Evolutionary conservation across 2,113 vertebrate species (phyloP), one percentile per base, ranked within the genome.

Genomic region (Ceyx margarethae): DNA sequence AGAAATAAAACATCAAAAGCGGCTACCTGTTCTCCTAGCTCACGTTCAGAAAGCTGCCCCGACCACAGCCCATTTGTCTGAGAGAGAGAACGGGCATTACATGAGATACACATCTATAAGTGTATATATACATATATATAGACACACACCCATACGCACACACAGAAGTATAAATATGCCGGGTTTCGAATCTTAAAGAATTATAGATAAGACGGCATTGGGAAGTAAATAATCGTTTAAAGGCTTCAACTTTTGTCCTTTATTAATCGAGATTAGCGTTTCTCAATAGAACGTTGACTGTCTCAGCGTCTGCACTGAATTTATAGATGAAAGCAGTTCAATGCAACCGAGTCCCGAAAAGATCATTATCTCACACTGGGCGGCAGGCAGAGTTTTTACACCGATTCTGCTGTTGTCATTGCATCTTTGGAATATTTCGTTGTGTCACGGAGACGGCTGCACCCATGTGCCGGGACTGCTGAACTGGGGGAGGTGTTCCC

Each of bases 341-440:
- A 60, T 28, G 56, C 64, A 76, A 71, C 67, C 61, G n/a, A 84
- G 69, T 10, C 14, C 20, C 29, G 43, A 40, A 28, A 72, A 53
- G 71, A 42, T 35, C 76, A 78, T 78, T 46, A 28, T 60, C 13
- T 4, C 21, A 3, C 11, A 18, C 13, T 28, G 65, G 65, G 67
- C 7, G 15, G 48, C 29, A 74, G 40, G 31, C 43, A 62, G 66
- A 51, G 25, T 73, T 95, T 84, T 54, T 10, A 54, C 33, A 54
- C 15, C 37, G 11, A 13, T 66, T 33, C 71, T 56, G 28, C 64
- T 7, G 28, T 54, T 58, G 26, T 61, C 15, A 1, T 85, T 48
- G 51, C 35, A 6, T 45, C 40, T 12, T 67, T 69, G 35, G 68
- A 51, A 48, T 82, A 89, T 93, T 92, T 95, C 94, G 87, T 94